phyloP scores from a whole-genome alignment of 2,113 vertebrate species.

The Prietella phreatophila region DNA sequence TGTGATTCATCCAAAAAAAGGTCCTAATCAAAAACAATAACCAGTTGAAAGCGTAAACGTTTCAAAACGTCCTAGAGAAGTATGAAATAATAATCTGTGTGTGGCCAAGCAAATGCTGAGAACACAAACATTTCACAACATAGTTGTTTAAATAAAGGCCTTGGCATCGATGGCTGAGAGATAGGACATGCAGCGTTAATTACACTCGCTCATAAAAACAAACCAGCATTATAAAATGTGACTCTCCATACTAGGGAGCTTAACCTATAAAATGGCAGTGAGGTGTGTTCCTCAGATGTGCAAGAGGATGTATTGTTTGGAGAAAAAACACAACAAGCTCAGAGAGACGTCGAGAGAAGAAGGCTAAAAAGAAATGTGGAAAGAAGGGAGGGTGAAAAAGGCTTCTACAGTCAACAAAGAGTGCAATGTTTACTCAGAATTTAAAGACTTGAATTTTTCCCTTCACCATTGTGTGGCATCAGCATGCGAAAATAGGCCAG shows the following conservation, averaged over 20 bases:
- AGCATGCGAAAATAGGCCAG: slow-evolving; percentile 67
- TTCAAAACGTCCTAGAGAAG: slow-evolving; percentile 84
- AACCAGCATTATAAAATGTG: slow-evolving; percentile 87
- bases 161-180: slow-evolving; percentile 89
- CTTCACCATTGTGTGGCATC: slow-evolving; percentile 64
- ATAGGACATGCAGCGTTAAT: slow-evolving; percentile 99
- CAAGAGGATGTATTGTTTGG: slow-evolving; percentile 79
- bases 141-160: slow-evolving; percentile 99
- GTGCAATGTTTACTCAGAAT: slow-evolving; percentile 76
- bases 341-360: slow-evolving; percentile 32
- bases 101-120: slow-evolving; percentile 91
- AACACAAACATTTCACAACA: slow-evolving; percentile 99
- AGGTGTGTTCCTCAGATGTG: slow-evolving; percentile 86
- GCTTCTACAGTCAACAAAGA: slow-evolving; percentile 74
- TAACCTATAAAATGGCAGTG: slow-evolving; percentile 90
- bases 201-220: slow-evolving; percentile 96
- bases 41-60: slow-evolving; percentile 86
- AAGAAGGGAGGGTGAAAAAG: slow-evolving; percentile 56
- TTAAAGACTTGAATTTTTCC: slow-evolving; percentile 66
- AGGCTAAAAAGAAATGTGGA: slow-evolving; percentile 11
- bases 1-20: slow-evolving; percentile 67
- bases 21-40: slow-evolving; percentile 99
- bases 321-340: slow-evolving; percentile 71
- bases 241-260: slow-evolving; percentile 72
- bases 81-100: slow-evolving; percentile 98